Percentiles rank a stretch among this genome's conserved stretches.
Conservation (phyloP, 1,140 invertebrate genomes). For the Lutraria rhynchaena region DNA sequence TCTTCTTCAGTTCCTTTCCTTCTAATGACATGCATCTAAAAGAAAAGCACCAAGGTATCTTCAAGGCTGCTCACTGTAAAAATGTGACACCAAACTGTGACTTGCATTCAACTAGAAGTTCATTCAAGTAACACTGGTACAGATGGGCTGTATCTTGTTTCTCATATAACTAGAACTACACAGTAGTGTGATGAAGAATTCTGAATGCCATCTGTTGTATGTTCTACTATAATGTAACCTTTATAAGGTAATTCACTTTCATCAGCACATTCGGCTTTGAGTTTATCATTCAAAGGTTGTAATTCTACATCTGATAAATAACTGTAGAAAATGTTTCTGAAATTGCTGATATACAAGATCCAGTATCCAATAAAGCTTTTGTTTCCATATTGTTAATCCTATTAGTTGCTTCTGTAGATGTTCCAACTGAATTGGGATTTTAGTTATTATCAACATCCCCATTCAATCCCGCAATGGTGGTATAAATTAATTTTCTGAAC, state of each 20-base stretch:
- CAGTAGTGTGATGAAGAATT: slow-evolving; percentile 27
- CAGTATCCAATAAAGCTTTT: slow-evolving; percentile 54
- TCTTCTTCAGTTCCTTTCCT: slow-evolving; percentile 35
- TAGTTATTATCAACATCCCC: background rate
- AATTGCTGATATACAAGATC: slow-evolving; percentile 43
- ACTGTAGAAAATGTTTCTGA: slow-evolving; percentile 39
- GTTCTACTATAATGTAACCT: slow-evolving; percentile 49
- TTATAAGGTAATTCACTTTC: slow-evolving; percentile 48
- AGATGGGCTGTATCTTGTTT: slow-evolving; percentile 8
- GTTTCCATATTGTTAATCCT: slow-evolving; percentile 12
- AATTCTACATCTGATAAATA: slow-evolving; percentile 23
- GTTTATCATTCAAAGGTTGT: slow-evolving; percentile 17
- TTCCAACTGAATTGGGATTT: slow-evolving; percentile 16
- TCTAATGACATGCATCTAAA: slow-evolving; percentile 51
- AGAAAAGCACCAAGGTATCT: slow-evolving; percentile 44
- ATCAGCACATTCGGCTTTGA: slow-evolving; percentile 61
- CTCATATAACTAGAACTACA: slow-evolving; percentile 34
- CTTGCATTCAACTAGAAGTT: slow-evolving; percentile 34
- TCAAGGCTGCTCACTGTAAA: slow-evolving; percentile 36
- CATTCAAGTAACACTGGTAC: slow-evolving; percentile 42
- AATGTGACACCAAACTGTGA: slow-evolving; percentile 34
- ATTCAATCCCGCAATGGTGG: slow-evolving; percentile 25
- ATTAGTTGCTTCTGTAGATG: background rate
- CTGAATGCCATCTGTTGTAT: slow-evolving; percentile 5
- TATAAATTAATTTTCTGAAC: slow-evolving; percentile 19